Evolutionary conservation across 2,797 vertebrate species (phyloP).

Genomic region (Protosalanx chinensis): DNA sequence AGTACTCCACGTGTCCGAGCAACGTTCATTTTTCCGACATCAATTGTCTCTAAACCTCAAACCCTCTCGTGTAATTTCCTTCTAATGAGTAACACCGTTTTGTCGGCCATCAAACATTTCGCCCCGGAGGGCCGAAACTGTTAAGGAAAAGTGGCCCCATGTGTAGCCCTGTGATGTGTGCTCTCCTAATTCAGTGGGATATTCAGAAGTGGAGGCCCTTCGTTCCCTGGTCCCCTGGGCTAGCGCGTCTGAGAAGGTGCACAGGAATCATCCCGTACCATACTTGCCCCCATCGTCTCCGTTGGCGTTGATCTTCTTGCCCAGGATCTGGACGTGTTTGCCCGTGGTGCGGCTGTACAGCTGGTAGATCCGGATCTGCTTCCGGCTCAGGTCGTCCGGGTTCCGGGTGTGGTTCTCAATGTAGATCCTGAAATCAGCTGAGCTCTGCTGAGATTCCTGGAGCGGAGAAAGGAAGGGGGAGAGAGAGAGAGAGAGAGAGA

Average conservation of each 20-base stretch:
- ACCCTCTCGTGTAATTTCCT: background rate
- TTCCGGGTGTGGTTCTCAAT: constrained; percentile 80
- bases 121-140: no score
- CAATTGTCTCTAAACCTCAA: background rate
- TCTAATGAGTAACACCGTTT: background rate
- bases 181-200: background rate
- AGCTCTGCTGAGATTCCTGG: constrained; percentile 78
- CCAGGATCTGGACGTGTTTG: constrained; percentile 77
- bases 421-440: constrained; percentile 78
- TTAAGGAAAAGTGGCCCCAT: no score
- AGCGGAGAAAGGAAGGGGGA: constrained; percentile 17
- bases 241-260: constrained; percentile 22
- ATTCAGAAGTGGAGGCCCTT: background rate
- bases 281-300: constrained; percentile 84
- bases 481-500: background rate
- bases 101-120: background rate
- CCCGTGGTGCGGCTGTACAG: constrained; percentile 80
- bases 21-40: no score
- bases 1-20: background rate
- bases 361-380: constrained; percentile 80
- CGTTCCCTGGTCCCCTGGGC: no score
- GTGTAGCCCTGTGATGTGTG: no score
- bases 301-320: constrained; percentile 78
- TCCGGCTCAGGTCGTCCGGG: constrained; percentile 77
- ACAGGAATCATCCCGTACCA: constrained; percentile 76